Base-by-base conservation (phyloP, 1,140 invertebrate species). In the Camponotus vicinus region DNA sequence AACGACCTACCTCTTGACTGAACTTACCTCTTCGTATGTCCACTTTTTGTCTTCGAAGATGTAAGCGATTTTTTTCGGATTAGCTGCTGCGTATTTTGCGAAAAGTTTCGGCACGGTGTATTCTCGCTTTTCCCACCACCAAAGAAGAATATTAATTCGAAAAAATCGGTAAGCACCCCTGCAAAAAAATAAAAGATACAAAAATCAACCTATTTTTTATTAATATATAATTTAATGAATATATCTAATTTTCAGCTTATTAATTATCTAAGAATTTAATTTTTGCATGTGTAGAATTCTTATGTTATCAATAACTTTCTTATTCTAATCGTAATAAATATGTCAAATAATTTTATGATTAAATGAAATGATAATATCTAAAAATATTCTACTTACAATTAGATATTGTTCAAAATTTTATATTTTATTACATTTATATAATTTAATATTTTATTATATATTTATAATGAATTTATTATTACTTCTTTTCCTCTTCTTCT, bases 41-140 rank as follows among this genome's bases (percentile, higher is more conserved):
- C 98, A 96, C 11, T 95, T 93, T 84, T 97, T 94, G 70, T 98
- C 96, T 88, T 97, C 97, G 93, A 97, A 97, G 40, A 98, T 95
- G 64, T 98, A 97, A 6, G 97, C 97, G 6, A 96, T 93, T 92
- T 97, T 97, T 8, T 97, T 93, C 0, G 97, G 97, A 69, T 96
- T 93, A 91, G 95, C 95, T 27, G 95, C 94, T 0, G 96, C 96
- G 2, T 95, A 93, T 66, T 95, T 94, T n/a, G 95, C 93, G 91
- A 98, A 98, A 9, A 96, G 89, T 63, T 94, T 95, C 0, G 97
- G 95, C 9, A 97, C 96, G 0, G 96, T 96, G 21, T 94, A 94
- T 37, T 96, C 94, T 15, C 91, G 91, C 27, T 92, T 94, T 86
- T 97, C 96, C 96, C 96, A 96, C 78, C 92, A 91, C 78, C 95